Percentiles rank a stretch among this genome's conserved stretches.
These are phyloP conservation scores for Turritopsis dohrnii DNA, from an alignment of 30 jellyfish, hydroid and myxozoan genomes.

Conservation along the genomic window DNA sequence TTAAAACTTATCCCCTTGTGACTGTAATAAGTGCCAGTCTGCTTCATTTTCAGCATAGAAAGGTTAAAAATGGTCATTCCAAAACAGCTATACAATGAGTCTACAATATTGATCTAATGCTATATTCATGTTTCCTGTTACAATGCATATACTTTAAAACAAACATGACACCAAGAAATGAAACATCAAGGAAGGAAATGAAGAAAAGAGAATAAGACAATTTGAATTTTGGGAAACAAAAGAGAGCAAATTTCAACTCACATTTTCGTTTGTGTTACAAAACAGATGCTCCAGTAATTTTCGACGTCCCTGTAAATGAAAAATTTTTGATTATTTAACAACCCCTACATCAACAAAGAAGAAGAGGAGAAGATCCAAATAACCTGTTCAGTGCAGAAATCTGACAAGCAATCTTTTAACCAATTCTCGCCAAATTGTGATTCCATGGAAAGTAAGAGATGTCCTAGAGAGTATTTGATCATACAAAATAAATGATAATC, in stretches of 20 bases:
- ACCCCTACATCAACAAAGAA: neutral
- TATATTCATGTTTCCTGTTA: too few relatives aligned
- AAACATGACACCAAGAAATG: too few relatives aligned
- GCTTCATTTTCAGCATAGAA: too few relatives aligned
- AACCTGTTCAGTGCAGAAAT: constrained; percentile 68
- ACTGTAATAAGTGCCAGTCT: too few relatives aligned
- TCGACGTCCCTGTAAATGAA: neutral
- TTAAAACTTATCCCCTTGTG: too few relatives aligned
- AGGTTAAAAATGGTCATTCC: too few relatives aligned
- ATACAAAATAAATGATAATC: neutral
- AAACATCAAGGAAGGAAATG: too few relatives aligned
- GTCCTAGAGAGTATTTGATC: constrained; percentile 42
- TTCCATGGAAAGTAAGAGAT: constrained; percentile 44
- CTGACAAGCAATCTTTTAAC: constrained; percentile 42
- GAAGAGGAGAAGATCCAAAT: neutral
- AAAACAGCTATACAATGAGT: too few relatives aligned
- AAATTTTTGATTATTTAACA: neutral
- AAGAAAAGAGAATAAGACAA: too few relatives aligned
- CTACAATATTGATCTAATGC: too few relatives aligned
- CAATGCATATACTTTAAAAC: neutral
- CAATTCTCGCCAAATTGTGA: constrained; percentile 61
- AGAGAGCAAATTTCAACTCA: neutral
- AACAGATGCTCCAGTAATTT: neutral
- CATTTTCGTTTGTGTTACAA: neutral
- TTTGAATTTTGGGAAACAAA: neutral